Evolutionary conservation across 2,113 vertebrate species (phyloP).

Genomic region (Melanerpes formicivorus): DNA sequence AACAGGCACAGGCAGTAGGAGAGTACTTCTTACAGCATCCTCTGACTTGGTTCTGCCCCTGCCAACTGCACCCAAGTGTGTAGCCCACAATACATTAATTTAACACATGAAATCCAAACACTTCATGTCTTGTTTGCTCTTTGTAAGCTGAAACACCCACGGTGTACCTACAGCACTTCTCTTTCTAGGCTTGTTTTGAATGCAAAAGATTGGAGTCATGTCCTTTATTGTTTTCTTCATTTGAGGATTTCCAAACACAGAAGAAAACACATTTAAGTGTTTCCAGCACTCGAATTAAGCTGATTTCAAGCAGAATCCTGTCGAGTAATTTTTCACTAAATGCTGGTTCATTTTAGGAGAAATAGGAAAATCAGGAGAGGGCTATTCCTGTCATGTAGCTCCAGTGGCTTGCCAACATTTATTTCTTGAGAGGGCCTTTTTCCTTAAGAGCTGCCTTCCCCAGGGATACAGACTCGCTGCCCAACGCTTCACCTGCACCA

Average conservation of each 20-base stretch:
- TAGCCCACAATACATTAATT: neutral
- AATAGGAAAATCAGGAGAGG: neutral
- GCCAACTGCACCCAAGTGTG: neutral
- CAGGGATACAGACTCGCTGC: neutral
- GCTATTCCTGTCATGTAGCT: neutral
- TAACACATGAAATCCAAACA: neutral
- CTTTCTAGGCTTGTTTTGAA: neutral
- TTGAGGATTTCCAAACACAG: neutral
- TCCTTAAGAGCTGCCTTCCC: neutral
- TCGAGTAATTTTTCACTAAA: neutral
- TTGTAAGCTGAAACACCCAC: neutral
- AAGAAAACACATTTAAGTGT: neutral
- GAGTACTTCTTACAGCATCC: neutral
- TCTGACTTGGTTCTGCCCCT: neutral
- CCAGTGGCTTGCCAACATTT: neutral
- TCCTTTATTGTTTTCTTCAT: neutral
- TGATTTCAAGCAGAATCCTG: conserved; percentile 16
- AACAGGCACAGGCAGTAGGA: neutral
- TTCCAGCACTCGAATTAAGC: neutral
- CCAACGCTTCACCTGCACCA: neutral
- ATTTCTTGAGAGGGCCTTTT: neutral
- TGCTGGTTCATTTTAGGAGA: neutral
- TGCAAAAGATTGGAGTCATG: neutral
- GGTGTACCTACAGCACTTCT: neutral
- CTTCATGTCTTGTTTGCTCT: neutral